phyloP scores from a whole-genome alignment of 2,797 vertebrate genomes.

The Enteromius afrohamiltoni region DNA sequence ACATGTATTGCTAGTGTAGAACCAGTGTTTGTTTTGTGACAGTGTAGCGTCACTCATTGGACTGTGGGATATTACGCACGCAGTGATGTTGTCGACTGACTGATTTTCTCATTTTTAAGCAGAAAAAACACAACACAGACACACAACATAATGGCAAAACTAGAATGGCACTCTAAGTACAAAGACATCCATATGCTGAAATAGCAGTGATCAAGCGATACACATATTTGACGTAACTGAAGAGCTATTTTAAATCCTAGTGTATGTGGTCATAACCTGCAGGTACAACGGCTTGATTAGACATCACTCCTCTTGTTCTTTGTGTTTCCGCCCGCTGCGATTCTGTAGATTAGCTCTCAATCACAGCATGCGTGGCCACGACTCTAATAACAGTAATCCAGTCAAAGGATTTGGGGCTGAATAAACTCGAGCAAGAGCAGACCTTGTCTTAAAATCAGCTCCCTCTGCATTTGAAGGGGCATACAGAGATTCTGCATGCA shows the following conservation, averaged over 20 bases:
- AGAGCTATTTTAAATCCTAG: constrained; percentile 50
- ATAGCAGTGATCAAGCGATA: constrained; percentile 19
- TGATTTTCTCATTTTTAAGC: not conserved
- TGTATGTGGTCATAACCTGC: constrained; percentile 40
- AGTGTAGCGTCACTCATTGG: not conserved
- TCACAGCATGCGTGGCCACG: constrained; percentile 58
- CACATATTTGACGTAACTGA: constrained; percentile 35
- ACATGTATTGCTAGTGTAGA: not conserved
- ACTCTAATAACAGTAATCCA: constrained; percentile 64
- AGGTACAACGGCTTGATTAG: constrained; percentile 57
- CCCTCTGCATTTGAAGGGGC: constrained; percentile 43
- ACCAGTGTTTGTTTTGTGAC: constrained; percentile 2
- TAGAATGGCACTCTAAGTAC: not conserved
- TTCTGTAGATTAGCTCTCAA: constrained; percentile 63
- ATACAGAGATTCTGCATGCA: constrained; percentile 31
- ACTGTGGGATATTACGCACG: not conserved
- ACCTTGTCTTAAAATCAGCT: constrained; percentile 56
- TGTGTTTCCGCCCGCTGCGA: constrained; percentile 52
- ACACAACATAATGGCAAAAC: not conserved
- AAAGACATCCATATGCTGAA: constrained; percentile 9
- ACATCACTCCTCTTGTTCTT: constrained; percentile 63
- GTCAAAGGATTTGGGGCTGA: constrained; percentile 57
- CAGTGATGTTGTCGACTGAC: not conserved
- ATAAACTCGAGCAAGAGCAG: constrained; percentile 52
- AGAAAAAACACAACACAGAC: not conserved